Conservation (phyloP, 2,888 invertebrate species). For the Plagodis pulveraria region DNA sequence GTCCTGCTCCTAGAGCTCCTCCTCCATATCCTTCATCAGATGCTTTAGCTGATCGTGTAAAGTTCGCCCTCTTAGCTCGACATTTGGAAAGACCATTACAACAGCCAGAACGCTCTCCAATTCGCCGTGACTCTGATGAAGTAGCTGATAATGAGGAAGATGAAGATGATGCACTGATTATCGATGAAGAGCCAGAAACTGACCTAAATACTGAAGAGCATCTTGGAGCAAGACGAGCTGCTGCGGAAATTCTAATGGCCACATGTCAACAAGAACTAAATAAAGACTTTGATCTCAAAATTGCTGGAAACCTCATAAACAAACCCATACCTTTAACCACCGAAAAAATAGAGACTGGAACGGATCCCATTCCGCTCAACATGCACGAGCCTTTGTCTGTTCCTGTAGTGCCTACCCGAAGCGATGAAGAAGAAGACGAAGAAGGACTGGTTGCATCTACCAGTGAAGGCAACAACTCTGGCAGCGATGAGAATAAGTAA, state of each 20-base stretch:
- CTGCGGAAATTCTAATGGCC: conserved; percentile 85
- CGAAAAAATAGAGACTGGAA: conserved; percentile 76
- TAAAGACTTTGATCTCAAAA: conserved; percentile 82
- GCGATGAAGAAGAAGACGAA: conserved; percentile 89
- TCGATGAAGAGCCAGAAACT: conserved; percentile 86
- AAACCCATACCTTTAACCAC: conserved; percentile 67
- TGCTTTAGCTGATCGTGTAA: conserved; percentile 80
- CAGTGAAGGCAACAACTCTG: conserved; percentile 93
- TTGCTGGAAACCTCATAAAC: conserved; percentile 84
- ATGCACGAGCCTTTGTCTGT: conserved; percentile 91
- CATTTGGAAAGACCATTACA: conserved; percentile 88
- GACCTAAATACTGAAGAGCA: conserved; percentile 66
- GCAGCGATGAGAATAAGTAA: conserved; percentile 92
- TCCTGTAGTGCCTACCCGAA: conserved; percentile 85
- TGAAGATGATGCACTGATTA: conserved; percentile 88
- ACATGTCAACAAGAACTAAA: conserved; percentile 74
- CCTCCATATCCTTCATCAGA: conserved; percentile 69
- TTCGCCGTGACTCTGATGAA: conserved; percentile 80
- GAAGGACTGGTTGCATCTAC: conserved; percentile 92
- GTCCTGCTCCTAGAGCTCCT: conserved; percentile 79
- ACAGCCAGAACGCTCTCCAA: conserved; percentile 68
- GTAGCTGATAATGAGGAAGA: conserved; percentile 87
- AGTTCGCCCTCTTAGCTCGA: conserved; percentile 91
- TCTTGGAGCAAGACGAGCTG: conserved; percentile 82
- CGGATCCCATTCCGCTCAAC: conserved; percentile 62